phyloP scores from a whole-genome alignment of 1,140 invertebrate species.

The Drosophila seguyi region DNA sequence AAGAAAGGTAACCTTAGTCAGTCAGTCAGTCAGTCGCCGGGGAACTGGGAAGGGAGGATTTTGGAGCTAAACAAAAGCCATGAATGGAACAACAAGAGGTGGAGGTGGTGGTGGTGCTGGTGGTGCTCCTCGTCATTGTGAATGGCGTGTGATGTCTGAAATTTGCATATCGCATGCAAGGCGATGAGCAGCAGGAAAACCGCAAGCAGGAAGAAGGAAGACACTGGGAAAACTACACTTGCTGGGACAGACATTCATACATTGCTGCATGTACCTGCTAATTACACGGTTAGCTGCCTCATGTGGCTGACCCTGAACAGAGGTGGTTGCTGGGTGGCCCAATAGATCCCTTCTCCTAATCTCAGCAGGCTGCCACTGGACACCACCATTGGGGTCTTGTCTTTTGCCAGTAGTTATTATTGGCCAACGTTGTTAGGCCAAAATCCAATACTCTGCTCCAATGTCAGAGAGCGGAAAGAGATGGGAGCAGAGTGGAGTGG shows the following conservation, averaged over 20 bases:
- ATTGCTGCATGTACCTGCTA: constrained; percentile 36
- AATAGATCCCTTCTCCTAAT: constrained; percentile 33
- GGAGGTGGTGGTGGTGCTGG: constrained; percentile 1
- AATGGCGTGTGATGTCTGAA: constrained; percentile 59
- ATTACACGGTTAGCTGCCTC: constrained; percentile 43
- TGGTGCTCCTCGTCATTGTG: constrained; percentile 16
- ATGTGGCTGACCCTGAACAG: constrained; percentile 33
- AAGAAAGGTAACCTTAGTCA: constrained; percentile 61
- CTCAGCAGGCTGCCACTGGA: constrained; percentile 22
- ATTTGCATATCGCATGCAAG: constrained; percentile 75
- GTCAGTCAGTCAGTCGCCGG: constrained; percentile 14
- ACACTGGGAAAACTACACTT: constrained; percentile 23
- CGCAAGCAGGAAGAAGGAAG: constrained; percentile 77
- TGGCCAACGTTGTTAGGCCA: constrained; percentile 42
- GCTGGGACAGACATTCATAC: constrained; percentile 1
- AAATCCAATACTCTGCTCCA: constrained; percentile 43
- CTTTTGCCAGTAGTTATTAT: constrained; percentile 38
- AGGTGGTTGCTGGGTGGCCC: constrained; percentile 8
- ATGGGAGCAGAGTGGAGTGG: constrained; percentile 2
- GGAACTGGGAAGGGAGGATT: constrained; percentile 6
- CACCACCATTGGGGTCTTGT: constrained; percentile 16
- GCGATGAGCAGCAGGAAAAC: constrained; percentile 60
- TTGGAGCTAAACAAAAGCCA: constrained; percentile 52
- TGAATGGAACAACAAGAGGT: constrained; percentile 59
- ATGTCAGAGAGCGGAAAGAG: constrained; percentile 37